Conservation (phyloP, 2,888 invertebrate genomes). For the Dyspetes luteomarginatus region DNA sequence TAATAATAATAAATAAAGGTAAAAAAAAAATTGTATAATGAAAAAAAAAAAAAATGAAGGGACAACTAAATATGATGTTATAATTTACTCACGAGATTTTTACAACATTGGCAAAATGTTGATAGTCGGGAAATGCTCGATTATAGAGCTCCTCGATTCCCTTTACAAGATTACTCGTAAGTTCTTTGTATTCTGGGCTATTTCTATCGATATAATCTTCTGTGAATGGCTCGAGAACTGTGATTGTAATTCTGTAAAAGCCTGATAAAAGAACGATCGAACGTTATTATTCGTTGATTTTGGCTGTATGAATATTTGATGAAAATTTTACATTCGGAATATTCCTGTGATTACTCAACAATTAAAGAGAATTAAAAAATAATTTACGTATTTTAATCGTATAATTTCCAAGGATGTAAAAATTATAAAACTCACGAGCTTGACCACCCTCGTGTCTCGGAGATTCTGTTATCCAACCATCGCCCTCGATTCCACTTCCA, state of each 20-base stretch:
- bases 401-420: slow-evolving; percentile 6
- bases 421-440: slow-evolving; percentile 67
- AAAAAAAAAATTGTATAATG: slow-evolving; percentile 12
- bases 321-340: too few relatives aligned
- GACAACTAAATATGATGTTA: neutral
- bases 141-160: slow-evolving; percentile 86
- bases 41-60: neutral
- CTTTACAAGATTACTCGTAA: slow-evolving; percentile 86
- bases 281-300: too few relatives aligned
- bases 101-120: slow-evolving; percentile 85
- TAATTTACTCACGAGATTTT: slow-evolving; percentile 88
- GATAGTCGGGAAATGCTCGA: slow-evolving; percentile 69
- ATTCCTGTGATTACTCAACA: too few relatives aligned
- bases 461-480: slow-evolving; percentile 43
- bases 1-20: too few relatives aligned
- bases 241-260: slow-evolving; percentile 85
- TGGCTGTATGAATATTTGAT: too few relatives aligned
- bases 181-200: slow-evolving; percentile 85
- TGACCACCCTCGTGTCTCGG: slow-evolving; percentile 59
- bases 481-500: slow-evolving; percentile 73
- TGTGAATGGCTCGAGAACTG: slow-evolving; percentile 87
- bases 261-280: too few relatives aligned
- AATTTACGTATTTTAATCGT: too few relatives aligned
- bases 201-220: slow-evolving; percentile 86
- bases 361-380: too few relatives aligned